Base-by-base conservation (phyloP, 2,113 vertebrate genomes). In the Pseudorasbora parva region DNA sequence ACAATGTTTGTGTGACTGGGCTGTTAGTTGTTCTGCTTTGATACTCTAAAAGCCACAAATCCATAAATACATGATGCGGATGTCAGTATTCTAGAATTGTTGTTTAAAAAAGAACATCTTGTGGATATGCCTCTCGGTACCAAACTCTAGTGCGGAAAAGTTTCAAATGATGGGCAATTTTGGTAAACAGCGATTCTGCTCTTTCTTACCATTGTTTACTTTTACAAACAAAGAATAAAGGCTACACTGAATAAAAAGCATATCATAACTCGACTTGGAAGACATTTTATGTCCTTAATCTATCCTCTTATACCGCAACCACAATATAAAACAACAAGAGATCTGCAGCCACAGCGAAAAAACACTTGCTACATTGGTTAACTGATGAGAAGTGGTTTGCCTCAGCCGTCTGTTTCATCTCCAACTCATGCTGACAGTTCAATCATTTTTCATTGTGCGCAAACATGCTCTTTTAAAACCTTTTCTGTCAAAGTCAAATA, bases 151-250 rank as follows among this genome's bases (percentile, higher is more conserved):
- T 12, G 21, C 12, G 11, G 11, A 21, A 60, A 43, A 62, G 37
- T 78, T 45, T 9, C 41, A 78, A 78, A 17, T 62, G 37, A 78
- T 23, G 78, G 43, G 4, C 10, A 25, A 25, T 60, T 82, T 19
- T 27, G 74, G 47, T 74, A 33, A 85, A 81, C 78, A 68, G 17
- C 21, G 54, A 66, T 43, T 41, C 5, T 7, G n/a, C 23, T 4
- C 80, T 80, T 89, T 89, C 91, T 87, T 87, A 88, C 84, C 87
- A 88, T 85, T 88, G 92, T 93, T 91, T 82, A 86, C 87, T 90
- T 91, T 90, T 89, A 83, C 80, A 93, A 91, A 92, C 88, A 91
- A 80, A 64, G 78, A 92, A 88, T 89, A 93, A 91, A 91, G 86
- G 85, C 87, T 91, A 87, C 86, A 60, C 82, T 83, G 51, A 71